These are phyloP conservation scores for Microdon myrmicae DNA, from an alignment of 2,888 invertebrate genomes.

Conservation along the genomic window DNA sequence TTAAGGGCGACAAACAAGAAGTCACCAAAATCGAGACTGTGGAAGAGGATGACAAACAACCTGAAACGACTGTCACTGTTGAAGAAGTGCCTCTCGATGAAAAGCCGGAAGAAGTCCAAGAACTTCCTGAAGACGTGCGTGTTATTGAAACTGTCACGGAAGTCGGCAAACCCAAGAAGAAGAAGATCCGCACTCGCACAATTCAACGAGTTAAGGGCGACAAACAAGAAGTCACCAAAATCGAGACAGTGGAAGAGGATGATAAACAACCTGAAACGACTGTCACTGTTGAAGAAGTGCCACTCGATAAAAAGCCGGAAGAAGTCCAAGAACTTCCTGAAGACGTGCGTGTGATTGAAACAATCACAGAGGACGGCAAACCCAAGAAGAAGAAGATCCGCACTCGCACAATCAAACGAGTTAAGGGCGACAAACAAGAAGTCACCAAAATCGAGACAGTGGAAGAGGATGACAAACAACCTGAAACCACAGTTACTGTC, in stretches of 20 bases:
- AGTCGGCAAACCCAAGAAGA: too few relatives aligned
- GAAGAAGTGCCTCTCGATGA: slow-evolving; percentile 3
- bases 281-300: slow-evolving; percentile 2
- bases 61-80: too few relatives aligned
- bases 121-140: slow-evolving; percentile 3
- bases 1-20: too few relatives aligned
- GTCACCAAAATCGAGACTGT: too few relatives aligned
- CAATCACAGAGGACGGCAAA: slow-evolving; percentile 9
- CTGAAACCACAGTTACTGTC: slow-evolving; percentile 58
- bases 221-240: too few relatives aligned
- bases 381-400: slow-evolving; percentile 16
- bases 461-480: slow-evolving; percentile 59
- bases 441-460: slow-evolving; percentile 58
- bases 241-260: too few relatives aligned
- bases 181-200: too few relatives aligned
- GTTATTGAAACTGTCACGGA: not conserved
- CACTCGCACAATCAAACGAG: slow-evolving; percentile 21
- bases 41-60: too few relatives aligned
- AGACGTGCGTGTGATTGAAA: not conserved
- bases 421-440: slow-evolving; percentile 55
- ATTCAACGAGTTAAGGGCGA: too few relatives aligned
- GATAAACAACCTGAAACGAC: too few relatives aligned
- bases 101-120: slow-evolving; percentile 1
- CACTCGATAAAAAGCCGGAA: not conserved
- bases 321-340: slow-evolving; percentile 1